These are phyloP conservation scores for Canis aureus DNA, from an alignment of 2,113 vertebrate species.

Conservation along the genomic window DNA sequence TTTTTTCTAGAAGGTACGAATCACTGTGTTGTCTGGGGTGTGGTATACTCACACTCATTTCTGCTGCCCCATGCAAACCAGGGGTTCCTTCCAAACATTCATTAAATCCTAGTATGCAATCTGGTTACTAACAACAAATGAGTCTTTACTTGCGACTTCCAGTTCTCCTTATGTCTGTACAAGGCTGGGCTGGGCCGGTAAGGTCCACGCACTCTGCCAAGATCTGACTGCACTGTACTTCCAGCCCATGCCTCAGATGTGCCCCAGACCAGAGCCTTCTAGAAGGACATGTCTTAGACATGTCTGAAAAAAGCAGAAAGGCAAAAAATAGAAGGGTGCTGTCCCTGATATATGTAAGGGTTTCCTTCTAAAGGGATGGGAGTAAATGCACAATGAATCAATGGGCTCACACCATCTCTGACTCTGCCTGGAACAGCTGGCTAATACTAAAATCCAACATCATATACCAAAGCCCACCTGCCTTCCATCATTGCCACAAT, in stretches of 20 bases:
- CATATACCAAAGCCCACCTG: background rate
- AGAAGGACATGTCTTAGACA: conserved; percentile 71
- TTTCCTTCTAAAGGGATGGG: background rate
- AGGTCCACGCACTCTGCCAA: conserved; percentile 46
- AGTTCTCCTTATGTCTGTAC: conserved; percentile 62
- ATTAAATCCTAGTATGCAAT: conserved; percentile 61
- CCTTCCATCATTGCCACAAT: background rate
- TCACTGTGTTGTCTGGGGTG: conserved; percentile 72
- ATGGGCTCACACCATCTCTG: background rate
- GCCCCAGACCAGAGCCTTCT: conserved; percentile 51
- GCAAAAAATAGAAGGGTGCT: background rate
- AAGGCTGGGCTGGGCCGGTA: conserved; percentile 42
- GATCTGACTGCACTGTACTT: background rate
- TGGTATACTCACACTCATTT: conserved; percentile 54
- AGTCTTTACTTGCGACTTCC: conserved; percentile 53
- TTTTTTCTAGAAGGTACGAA: conserved; percentile 44
- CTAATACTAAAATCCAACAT: background rate
- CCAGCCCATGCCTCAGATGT: background rate
- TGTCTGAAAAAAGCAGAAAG: conserved; percentile 11
- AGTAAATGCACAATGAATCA: background rate
- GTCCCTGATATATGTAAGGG: background rate
- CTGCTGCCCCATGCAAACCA: conserved; percentile 49
- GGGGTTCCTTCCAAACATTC: conserved; percentile 64
- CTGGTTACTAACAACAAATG: conserved; percentile 84
- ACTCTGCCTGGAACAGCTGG: background rate